Base-by-base conservation (phyloP, 2,797 vertebrate species). In the Sebastes oblongus region DNA sequence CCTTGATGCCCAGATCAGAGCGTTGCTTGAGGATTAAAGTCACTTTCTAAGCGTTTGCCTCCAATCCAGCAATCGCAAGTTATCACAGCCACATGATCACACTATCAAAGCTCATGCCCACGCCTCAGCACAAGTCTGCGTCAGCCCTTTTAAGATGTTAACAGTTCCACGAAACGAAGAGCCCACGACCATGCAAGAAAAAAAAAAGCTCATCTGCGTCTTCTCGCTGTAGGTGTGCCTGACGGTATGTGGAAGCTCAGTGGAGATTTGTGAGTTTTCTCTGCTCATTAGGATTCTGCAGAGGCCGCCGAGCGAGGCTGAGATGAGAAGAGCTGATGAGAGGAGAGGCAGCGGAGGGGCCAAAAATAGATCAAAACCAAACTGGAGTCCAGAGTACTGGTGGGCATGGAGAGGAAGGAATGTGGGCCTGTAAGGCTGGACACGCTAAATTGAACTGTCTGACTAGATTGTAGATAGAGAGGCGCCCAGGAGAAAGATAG, bases 361-460 rank as follows among this genome's bases (percentile, higher is more conserved):
- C 90, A 88, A 90, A 89, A 95, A 94, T 90, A 93, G 93, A 94
- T 94, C 88, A 90, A 88, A 92, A 87, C 86, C 66, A 76, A 84
- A 92, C 72, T 52, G 60, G 83, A 87, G 87, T 86, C 85, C 77
- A 66, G 81, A 79, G 76, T 32, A 75, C 65, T 77, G 39, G 73
- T 84, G 90, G 87, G 85, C 83, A 84, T 1, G 6, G 55, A 52
- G 71, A 79, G 60, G 74, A 73, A 83, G 80, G 89, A 85, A 89
- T 91, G 84, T 82, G 75, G 73, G 72, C 86, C 83, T 69, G 79
- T 79, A 78, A 90, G 82, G 75, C 85, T 81, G 77, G 75, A 82
- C 84, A 77, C 30, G 64, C 87, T 94, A 91, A 93, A 91, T 77
- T 66, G 84, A 88, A 86, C 82, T 81, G 90, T 86, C 90, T 74